phyloP scores from a whole-genome alignment of 2,113 vertebrate species.

The Vimba vimba region DNA sequence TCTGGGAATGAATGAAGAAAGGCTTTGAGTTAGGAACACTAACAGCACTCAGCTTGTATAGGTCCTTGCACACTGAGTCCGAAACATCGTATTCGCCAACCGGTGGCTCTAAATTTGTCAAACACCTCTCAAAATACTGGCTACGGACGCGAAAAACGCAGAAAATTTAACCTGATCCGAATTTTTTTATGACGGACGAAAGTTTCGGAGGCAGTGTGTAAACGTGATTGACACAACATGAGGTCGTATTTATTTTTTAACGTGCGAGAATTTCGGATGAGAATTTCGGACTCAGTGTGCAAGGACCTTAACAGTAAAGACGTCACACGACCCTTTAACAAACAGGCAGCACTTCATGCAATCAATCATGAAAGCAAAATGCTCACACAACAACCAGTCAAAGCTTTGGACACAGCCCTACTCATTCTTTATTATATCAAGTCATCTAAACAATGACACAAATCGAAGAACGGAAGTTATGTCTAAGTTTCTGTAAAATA shows the following conservation, averaged over 20 bases:
- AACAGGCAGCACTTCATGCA: background rate
- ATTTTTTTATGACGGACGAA: too few species aligned
- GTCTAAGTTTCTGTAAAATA: background rate
- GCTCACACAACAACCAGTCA: background rate
- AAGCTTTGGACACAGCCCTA: background rate
- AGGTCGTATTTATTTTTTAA: too few species aligned
- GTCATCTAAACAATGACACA: background rate
- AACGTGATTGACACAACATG: too few species aligned
- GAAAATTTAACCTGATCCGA: too few species aligned
- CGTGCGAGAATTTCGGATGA: too few species aligned
- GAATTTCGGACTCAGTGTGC: too few species aligned
- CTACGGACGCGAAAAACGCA: too few species aligned
- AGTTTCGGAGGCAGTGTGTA: too few species aligned
- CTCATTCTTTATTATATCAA: background rate
- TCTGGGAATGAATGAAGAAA: conserved; percentile 79
- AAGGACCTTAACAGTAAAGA: background rate
- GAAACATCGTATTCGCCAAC: too few species aligned
- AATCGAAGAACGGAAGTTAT: background rate
- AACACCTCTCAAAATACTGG: too few species aligned
- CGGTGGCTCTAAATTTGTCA: too few species aligned
- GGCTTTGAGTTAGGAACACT: background rate
- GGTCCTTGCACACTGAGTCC: too few species aligned
- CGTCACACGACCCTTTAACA: background rate
- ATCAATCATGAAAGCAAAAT: background rate
- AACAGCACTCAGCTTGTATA: background rate